Evolutionary conservation across 1,140 invertebrate species (phyloP).

Genomic region (Plectus sambesii): DNA sequence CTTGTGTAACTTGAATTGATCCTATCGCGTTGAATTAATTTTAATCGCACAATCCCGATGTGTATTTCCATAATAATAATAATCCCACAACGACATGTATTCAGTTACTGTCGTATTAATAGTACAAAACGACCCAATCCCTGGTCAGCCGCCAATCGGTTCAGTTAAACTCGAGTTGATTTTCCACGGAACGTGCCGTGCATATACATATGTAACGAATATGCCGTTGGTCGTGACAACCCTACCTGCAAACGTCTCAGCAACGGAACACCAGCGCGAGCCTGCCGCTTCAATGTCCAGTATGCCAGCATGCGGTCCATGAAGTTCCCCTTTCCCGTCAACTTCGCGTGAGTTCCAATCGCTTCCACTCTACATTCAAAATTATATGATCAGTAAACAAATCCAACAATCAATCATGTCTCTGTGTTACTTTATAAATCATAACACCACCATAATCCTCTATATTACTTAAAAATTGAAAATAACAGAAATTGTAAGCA

Average conservation of each 20-base stretch:
- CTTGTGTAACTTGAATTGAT: too few species aligned
- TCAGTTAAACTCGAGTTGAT: constrained; percentile 15
- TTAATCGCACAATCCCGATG: too few species aligned
- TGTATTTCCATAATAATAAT: constrained; percentile 17
- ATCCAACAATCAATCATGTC: too few species aligned
- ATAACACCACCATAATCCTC: constrained; percentile 9
- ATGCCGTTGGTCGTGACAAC: constrained; percentile 19
- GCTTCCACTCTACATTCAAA: background rate
- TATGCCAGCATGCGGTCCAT: constrained; percentile 44
- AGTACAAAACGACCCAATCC: constrained; percentile 24
- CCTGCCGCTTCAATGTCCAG: constrained; percentile 90
- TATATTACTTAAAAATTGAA: constrained; percentile 6
- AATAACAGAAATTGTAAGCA: constrained; percentile 17
- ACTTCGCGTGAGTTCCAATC: constrained; percentile 10
- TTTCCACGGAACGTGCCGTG: too few species aligned
- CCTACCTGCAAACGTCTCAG: constrained; percentile 57
- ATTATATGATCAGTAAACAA: background rate
- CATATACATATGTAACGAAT: too few species aligned
- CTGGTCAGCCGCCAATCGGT: constrained; percentile 16
- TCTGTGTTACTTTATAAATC: constrained; percentile 10
- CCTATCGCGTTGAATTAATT: too few species aligned
- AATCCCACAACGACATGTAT: constrained; percentile 25
- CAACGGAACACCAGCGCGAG: constrained; percentile 85
- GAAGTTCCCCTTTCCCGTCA: too few species aligned
- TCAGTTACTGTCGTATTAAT: constrained; percentile 29